Conservation (phyloP, 2,113 vertebrate species). For the Ochotona princeps region DNA sequence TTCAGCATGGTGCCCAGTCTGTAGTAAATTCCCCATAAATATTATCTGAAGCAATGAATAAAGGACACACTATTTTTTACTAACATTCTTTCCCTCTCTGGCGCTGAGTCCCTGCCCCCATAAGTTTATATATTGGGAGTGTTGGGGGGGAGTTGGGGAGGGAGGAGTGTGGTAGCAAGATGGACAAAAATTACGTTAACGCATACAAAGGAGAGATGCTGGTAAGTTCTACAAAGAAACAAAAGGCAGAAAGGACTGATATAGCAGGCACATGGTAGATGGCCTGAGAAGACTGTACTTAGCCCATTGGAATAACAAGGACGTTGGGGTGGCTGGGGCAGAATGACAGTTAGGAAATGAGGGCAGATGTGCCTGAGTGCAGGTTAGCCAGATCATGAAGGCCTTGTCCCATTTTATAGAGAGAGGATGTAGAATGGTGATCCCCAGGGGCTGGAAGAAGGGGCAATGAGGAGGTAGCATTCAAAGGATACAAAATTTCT, state of each 20-base stretch:
- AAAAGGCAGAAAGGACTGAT: background rate
- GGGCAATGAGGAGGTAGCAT: background rate
- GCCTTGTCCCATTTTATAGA: background rate
- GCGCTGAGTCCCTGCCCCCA: background rate
- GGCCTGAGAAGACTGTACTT: background rate
- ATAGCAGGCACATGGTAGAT: no score
- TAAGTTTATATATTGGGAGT: background rate
- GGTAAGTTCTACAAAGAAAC: background rate
- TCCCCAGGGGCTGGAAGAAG: background rate
- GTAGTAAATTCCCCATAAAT: slow-evolving; percentile 12
- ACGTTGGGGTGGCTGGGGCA: background rate
- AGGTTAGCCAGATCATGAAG: background rate
- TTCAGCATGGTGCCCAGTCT: background rate
- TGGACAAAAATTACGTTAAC: background rate
- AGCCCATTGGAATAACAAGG: background rate
- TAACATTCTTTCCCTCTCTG: slow-evolving; percentile 36
- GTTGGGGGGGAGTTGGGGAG: no score
- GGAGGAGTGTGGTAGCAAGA: background rate
- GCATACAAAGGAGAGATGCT: background rate
- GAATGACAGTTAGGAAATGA: background rate
- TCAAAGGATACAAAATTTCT: background rate
- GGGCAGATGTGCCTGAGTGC: background rate
- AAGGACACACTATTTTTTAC: background rate
- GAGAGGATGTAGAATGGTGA: background rate
- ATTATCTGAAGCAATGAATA: background rate